phyloP scores from a whole-genome alignment of 2,113 vertebrate genomes.

The Microcebus murinus region DNA sequence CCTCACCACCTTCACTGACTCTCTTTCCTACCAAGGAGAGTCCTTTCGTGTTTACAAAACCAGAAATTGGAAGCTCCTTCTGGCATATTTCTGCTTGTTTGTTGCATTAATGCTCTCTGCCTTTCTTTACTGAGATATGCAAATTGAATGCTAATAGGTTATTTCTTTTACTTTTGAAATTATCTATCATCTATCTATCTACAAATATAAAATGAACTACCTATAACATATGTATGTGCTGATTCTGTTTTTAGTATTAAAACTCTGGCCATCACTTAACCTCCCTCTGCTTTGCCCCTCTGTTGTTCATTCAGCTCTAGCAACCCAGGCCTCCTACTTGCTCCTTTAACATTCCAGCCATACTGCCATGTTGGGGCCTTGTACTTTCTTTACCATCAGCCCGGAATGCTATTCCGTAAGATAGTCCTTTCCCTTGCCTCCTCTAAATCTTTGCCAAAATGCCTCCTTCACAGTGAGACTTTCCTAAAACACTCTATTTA shows the following conservation, averaged over 20 bases:
- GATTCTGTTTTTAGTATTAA: background rate
- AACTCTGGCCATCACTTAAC: background rate
- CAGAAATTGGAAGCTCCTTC: background rate
- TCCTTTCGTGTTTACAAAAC: background rate
- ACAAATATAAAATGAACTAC: constrained; percentile 5
- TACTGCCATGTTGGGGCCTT: background rate
- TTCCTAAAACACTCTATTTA: background rate
- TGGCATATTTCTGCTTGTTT: background rate
- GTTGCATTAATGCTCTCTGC: background rate
- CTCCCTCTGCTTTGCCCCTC: background rate
- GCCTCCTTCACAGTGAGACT: background rate
- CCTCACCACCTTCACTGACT: background rate
- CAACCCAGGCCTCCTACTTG: background rate
- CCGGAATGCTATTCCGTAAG: background rate
- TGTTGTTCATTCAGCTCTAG: background rate
- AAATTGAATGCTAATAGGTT: background rate
- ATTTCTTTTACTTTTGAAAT: background rate
- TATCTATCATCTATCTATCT: background rate
- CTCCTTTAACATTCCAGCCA: background rate
- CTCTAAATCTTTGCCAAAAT: background rate
- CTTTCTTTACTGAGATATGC: background rate
- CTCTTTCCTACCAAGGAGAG: background rate
- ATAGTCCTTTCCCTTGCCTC: background rate
- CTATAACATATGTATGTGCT: background rate
- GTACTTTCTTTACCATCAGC: background rate